Evolutionary conservation across 2,888 invertebrate species (phyloP), one percentile per base, ranked within the genome.

Genomic region (Diaphora mendica): DNA sequence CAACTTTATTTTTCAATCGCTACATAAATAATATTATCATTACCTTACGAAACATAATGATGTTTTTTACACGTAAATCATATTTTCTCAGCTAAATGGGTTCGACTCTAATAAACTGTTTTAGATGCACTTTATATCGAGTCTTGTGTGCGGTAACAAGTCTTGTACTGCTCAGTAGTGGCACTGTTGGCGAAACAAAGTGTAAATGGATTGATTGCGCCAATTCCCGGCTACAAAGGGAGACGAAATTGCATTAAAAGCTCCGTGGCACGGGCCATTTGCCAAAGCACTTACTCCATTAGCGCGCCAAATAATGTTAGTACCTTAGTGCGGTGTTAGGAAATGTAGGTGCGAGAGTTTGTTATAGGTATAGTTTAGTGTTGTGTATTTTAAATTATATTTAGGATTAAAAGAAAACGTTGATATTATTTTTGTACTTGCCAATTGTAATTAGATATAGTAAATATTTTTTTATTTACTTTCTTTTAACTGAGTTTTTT

Each of bases 181-280:
- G 81, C 88, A 87, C 90, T 93, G 94, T 93, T 94, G 92, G 92
- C 93, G 96, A 95, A 96, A 96, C 96, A 96, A 94, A 96, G 96
- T 95, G 95, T 95, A 96, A 96, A 96, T 96, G 96, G 95, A 96
- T 94, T 95, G 96, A 96, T 96, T 95, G 96, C 93, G 91, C 92
- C 96, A 96, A 96, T 96, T 96, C 91, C 88, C 86, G 85, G 82
- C 85, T 93, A 95, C 96, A 96, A 96, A 96, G 96, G 95, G 93
- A 91, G 87, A 85, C 73, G 86, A 93, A 95, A 96, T 96, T 94
- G 93, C 92, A 95, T 96, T 96, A 96, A 95, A 95, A 95, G 95
- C 95, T 92, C 91, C 93, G 93, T 91, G 92, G 93, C 94, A 88
- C 92, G 91, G 90, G 91, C 95, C 95, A 94, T 95, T 95, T 95